These are phyloP conservation scores for Cosmia trapezina DNA, from an alignment of 2,888 invertebrate species.

Conservation along the genomic window DNA sequence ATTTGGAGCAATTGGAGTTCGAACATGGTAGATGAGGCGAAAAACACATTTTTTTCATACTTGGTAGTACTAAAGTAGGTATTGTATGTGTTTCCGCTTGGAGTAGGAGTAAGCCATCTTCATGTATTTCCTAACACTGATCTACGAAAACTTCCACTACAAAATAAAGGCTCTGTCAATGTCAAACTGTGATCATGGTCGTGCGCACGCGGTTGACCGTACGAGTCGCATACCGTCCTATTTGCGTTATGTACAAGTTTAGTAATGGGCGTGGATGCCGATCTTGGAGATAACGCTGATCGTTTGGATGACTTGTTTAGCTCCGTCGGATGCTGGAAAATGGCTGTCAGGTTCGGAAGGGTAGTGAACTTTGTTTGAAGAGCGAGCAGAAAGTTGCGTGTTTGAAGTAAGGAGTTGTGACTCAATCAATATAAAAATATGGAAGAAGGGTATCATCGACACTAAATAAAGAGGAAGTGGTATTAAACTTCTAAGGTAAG, in stretches of 20 bases:
- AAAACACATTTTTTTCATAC: no score
- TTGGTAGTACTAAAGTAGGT: no score
- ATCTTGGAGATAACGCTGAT: conserved; percentile 54
- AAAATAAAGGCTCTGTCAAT: background rate
- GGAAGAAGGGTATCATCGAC: no score
- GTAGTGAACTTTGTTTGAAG: conserved; percentile 45
- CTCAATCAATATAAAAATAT: no score
- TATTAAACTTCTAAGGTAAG: conserved; percentile 10
- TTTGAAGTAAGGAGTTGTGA: background rate
- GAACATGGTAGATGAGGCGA: no score
- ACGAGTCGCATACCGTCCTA: conserved; percentile 77
- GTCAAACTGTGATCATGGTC: background rate
- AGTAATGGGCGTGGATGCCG: conserved; percentile 75
- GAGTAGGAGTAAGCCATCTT: no score
- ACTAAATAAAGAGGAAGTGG: background rate
- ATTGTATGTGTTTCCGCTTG: no score
- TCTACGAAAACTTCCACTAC: no score
- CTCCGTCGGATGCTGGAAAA: conserved; percentile 18
- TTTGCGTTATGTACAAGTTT: conserved; percentile 72
- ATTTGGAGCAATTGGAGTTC: no score
- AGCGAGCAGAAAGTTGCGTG: background rate
- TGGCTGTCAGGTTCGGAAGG: conserved; percentile 18
- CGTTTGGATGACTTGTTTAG: conserved; percentile 49
- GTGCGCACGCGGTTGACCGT: conserved; percentile 6
- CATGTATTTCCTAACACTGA: no score